Conservation (phyloP, 2,888 invertebrate genomes). For the Eupithecia inturbata region DNA sequence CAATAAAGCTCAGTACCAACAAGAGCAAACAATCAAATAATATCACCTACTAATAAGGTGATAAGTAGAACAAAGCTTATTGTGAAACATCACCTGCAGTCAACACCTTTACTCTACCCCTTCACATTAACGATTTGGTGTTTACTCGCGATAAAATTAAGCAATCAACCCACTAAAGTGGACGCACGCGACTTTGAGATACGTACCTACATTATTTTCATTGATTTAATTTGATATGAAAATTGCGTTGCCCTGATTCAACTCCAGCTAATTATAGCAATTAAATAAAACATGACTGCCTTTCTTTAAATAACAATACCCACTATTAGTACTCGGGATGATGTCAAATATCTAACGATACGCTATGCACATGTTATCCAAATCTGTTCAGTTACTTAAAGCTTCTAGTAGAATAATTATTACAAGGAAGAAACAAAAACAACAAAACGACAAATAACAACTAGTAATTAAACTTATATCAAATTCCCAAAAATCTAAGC, state of each 20-base stretch:
- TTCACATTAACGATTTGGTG: not conserved
- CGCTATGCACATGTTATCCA: not conserved
- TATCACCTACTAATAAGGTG: not conserved
- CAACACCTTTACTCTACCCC: constrained; percentile 8
- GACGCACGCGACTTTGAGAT: not conserved
- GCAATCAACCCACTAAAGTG: not conserved
- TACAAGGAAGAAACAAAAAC: too few relatives aligned
- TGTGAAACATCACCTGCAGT: constrained; percentile 7
- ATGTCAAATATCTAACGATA: not conserved
- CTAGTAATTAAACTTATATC: too few relatives aligned
- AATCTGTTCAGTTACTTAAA: not conserved
- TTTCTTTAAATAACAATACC: not conserved
- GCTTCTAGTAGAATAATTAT: too few relatives aligned
- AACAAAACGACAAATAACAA: too few relatives aligned
- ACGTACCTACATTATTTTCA: not conserved
- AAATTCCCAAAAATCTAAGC: too few relatives aligned
- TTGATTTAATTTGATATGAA: not conserved
- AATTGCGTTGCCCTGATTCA: not conserved
- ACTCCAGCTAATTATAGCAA: not conserved
- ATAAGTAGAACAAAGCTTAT: constrained; percentile 5
- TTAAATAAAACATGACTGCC: not conserved
- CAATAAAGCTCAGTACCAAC: not conserved
- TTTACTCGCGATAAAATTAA: constrained; percentile 11
- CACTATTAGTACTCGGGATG: not conserved
- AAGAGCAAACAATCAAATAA: not conserved